Percentiles rank a stretch among this genome's conserved stretches.
Evolutionary conservation across 2,888 invertebrate genomes (phyloP).

Genomic region (Xestia ashworthii): DNA sequence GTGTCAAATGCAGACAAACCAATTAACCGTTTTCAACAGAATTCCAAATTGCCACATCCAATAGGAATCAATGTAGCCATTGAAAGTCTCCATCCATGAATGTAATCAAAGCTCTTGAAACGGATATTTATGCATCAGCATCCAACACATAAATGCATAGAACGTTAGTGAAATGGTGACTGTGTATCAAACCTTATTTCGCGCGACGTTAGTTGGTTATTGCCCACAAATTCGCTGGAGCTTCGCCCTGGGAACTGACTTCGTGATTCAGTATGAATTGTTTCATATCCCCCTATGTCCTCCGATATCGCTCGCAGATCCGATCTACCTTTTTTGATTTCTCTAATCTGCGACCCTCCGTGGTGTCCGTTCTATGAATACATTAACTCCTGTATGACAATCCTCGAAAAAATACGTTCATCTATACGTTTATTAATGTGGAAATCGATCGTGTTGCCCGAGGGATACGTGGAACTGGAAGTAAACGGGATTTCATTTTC

Average conservation of each 20-base stretch:
- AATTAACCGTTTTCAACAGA: background rate
- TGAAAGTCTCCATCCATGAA: background rate
- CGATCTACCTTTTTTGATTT: constrained; percentile 78
- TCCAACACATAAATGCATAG: background rate
- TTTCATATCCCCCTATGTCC: constrained; percentile 69
- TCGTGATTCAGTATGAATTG: constrained; percentile 74
- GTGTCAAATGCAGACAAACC: background rate
- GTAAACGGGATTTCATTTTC: constrained; percentile 88
- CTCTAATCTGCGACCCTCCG: constrained; percentile 81
- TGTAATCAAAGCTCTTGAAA: constrained; percentile 5
- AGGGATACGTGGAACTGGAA: constrained; percentile 72
- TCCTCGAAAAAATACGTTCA: constrained; percentile 81
- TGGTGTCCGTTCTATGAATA: constrained; percentile 86
- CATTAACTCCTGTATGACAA: constrained; percentile 84
- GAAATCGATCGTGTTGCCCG: constrained; percentile 78
- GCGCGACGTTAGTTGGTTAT: constrained; percentile 14
- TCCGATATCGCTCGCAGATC: constrained; percentile 69
- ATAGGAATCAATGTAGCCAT: background rate
- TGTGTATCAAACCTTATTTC: background rate
- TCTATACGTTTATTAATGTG: constrained; percentile 86
- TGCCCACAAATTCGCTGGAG: constrained; percentile 67
- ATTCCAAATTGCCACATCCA: background rate
- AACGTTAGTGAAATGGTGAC: background rate
- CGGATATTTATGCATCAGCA: background rate
- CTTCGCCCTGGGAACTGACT: constrained; percentile 49